Evolutionary conservation across 2,888 invertebrate genomes (phyloP), one percentile per base, ranked within the genome.

Genomic region (Drosophila subsilvestris): DNA sequence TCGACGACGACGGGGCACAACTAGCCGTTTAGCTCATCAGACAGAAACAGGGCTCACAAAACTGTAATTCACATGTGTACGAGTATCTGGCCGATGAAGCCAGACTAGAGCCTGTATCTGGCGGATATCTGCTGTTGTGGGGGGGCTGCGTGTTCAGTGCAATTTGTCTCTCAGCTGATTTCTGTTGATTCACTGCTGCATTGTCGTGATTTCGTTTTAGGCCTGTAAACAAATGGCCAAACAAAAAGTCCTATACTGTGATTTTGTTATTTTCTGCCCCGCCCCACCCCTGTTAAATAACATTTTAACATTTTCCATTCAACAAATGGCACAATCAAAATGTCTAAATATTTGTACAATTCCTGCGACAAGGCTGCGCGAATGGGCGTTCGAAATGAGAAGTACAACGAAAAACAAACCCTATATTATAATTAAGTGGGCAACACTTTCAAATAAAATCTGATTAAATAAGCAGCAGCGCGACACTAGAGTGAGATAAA

Each of bases 151-250:
- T 83, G 75, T 63, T 56, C 54, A 53, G 20, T 60, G 76, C 69
- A 81, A 82, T 78, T 82, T 79, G 74, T 73, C 68, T 73, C 55
- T 56, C 54, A 75, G 60, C 74, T 63, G 78, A 80, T 74, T 74
- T 67, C n/a, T 74, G 73, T 74, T 74, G 74, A 73, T 73, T 67
- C 62, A 67, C 63, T 27, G 73, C 54, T 32, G 48, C 63, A 68
- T 80, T 80, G 77, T 81, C 81, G 72, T 75, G 79, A 79, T 78
- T 86, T 76, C 68, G 73, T 80, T 86, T 86, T 76, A 63, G 56
- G 2, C 76, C 76, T 63, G 86, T 69, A 70, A 85, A 82, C 78
- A 80, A 76, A 47, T 55, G 55, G 44, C 43, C 43, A 55, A 72
- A 72, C 73, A 74, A 74, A 76, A 76, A 54, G 48, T 44, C 45